Percentiles rank a stretch among this genome's conserved stretches.
Evolutionary conservation across 2,797 vertebrate species (phyloP).

Genomic region (Odontamblyopus lacepedii): DNA sequence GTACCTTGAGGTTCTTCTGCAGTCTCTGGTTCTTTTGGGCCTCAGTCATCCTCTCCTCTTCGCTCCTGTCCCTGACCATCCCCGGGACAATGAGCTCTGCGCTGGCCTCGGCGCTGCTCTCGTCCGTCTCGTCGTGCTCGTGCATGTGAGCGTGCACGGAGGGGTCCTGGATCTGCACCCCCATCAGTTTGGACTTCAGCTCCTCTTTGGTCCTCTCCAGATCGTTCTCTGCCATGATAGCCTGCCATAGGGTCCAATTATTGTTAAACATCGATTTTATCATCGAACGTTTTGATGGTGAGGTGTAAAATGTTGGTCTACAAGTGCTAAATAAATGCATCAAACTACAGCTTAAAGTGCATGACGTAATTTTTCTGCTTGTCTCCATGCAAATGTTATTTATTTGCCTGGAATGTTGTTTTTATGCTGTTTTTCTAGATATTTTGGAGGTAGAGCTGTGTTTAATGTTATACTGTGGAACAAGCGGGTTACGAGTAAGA

Average conservation of each 20-base stretch:
- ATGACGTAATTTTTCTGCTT: too few relatives aligned
- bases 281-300: too few relatives aligned
- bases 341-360: too few relatives aligned
- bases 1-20: slow-evolving; percentile 93
- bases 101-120: slow-evolving; percentile 92
- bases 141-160: slow-evolving; percentile 79
- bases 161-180: slow-evolving; percentile 86
- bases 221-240: slow-evolving; percentile 88
- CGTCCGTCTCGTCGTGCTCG: slow-evolving; percentile 93
- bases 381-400: too few relatives aligned
- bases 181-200: slow-evolving; percentile 87
- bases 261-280: too few relatives aligned
- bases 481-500: too few relatives aligned
- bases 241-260: slow-evolving; percentile 68
- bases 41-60: slow-evolving; percentile 93
- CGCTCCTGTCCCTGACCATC: slow-evolving; percentile 90
- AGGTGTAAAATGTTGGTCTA: too few relatives aligned
- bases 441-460: too few relatives aligned
- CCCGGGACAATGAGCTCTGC: slow-evolving; percentile 87
- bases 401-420: too few relatives aligned
- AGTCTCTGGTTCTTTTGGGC: slow-evolving; percentile 94
- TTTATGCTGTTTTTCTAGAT: too few relatives aligned
- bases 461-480: too few relatives aligned
- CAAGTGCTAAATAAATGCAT: too few relatives aligned
- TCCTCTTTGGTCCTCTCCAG: slow-evolving; percentile 92